Percentiles rank a stretch among this genome's conserved stretches.
These are phyloP conservation scores for Morinoia aosen DNA, from an alignment of 2,888 invertebrate genomes.

Conservation along the genomic window DNA sequence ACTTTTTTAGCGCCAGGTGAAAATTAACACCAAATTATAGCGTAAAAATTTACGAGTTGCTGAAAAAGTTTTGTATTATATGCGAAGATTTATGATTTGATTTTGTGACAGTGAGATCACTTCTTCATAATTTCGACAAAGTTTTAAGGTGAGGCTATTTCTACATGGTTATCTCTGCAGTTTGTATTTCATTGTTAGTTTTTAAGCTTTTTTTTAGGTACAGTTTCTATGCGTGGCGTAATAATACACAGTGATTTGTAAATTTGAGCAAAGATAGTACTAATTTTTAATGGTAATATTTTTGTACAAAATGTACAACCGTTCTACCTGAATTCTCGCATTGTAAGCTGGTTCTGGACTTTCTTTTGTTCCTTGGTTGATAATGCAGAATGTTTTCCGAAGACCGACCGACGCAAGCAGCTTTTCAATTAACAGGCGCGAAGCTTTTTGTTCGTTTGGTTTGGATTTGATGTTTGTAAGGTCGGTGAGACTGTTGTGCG, in stretches of 20 bases:
- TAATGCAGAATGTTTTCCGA: neutral
- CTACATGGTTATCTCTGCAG: neutral
- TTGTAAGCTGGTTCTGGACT: neutral
- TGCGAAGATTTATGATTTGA: no score
- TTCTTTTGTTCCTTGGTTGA: neutral
- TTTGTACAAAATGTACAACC: neutral
- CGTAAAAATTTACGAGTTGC: no score
- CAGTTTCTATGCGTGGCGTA: neutral
- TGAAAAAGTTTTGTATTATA: no score
- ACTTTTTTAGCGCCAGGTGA: no score
- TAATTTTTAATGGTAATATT: neutral
- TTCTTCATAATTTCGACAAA: neutral
- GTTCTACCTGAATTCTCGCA: neutral
- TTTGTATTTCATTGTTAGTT: neutral
- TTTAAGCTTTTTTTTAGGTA: neutral
- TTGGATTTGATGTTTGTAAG: conserved; percentile 34
- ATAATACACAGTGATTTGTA: neutral
- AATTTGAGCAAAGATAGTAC: neutral
- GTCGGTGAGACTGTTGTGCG: conserved; percentile 39
- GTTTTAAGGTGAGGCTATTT: neutral
- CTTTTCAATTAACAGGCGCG: conserved; percentile 28
- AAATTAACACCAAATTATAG: no score
- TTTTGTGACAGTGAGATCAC: no score
- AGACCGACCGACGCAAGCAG: neutral
- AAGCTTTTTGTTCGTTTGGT: neutral